A percentile compares a stretch with the other conserved stretches of the same genome.
phyloP scores from a whole-genome alignment of 1,140 invertebrate species.

The Coboldia fuscipes region DNA sequence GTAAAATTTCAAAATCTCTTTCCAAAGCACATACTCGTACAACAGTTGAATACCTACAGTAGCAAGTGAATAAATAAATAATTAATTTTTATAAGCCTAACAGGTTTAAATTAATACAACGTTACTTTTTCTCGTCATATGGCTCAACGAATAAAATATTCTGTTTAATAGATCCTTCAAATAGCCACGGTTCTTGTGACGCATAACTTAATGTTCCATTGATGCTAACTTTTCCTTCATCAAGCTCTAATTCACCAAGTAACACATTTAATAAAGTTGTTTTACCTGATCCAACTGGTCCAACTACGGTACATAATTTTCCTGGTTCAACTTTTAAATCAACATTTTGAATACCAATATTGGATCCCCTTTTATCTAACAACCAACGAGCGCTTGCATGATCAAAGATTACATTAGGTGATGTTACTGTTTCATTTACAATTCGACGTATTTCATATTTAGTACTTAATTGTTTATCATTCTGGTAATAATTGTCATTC shows the following conservation, averaged over 20 bases:
- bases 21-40: slow-evolving; percentile 25
- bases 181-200: slow-evolving; percentile 59
- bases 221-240: slow-evolving; percentile 29
- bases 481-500: neutral
- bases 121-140: slow-evolving; percentile 18
- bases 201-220: slow-evolving; percentile 46
- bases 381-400: slow-evolving; percentile 6
- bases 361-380: slow-evolving; percentile 7
- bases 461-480: too few relatives aligned
- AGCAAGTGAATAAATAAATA: neutral
- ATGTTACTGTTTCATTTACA: neutral
- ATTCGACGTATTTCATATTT: too few relatives aligned
- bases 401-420: neutral
- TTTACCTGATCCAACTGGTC: slow-evolving; percentile 57
- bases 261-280: slow-evolving; percentile 39
- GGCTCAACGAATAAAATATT: slow-evolving; percentile 45
- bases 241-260: slow-evolving; percentile 38
- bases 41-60: slow-evolving; percentile 7
- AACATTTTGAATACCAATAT: slow-evolving; percentile 19
- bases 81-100: neutral
- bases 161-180: slow-evolving; percentile 30
- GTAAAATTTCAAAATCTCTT: slow-evolving; percentile 37
- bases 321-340: slow-evolving; percentile 23
- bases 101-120: too few relatives aligned
- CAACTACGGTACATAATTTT: slow-evolving; percentile 36